Conservation (phyloP, 2,888 invertebrate genomes). For the Coenonympha glycerion region DNA sequence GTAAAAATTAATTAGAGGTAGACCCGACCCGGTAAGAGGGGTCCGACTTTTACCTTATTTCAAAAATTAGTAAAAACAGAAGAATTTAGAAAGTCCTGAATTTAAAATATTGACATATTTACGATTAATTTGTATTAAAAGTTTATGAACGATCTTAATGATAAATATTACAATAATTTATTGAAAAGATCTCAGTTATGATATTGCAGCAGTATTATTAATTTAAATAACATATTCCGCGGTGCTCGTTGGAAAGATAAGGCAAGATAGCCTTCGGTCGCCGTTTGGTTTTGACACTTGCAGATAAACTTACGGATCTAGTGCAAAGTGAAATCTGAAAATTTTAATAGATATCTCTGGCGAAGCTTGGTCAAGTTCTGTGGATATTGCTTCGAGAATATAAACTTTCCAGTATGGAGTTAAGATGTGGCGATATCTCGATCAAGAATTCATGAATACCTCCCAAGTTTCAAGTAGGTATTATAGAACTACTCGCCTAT, state of each 20-base stretch:
- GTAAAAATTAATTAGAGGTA: no score
- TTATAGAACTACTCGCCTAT: no score
- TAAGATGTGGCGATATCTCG: background rate
- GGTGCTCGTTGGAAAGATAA: background rate
- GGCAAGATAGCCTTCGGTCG: background rate
- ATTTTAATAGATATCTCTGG: slow-evolving; percentile 19
- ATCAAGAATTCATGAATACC: background rate
- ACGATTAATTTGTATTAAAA: no score
- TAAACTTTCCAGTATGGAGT: background rate
- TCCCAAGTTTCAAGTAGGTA: no score
- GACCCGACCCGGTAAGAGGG: no score
- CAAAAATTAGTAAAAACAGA: no score
- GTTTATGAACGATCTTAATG: no score
- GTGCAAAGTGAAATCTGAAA: slow-evolving; percentile 20
- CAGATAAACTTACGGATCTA: slow-evolving; percentile 18
- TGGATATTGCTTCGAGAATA: background rate
- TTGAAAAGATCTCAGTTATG: no score
- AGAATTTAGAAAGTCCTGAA: no score
- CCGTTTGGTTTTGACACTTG: slow-evolving; percentile 15
- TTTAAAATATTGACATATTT: no score
- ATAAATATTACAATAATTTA: no score
- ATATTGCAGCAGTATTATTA: background rate
- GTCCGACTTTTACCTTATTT: no score
- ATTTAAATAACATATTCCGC: background rate
- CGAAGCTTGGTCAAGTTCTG: slow-evolving; percentile 2